Evolutionary conservation across 2,113 vertebrate species (phyloP).

Genomic region (Lagopus muta): DNA sequence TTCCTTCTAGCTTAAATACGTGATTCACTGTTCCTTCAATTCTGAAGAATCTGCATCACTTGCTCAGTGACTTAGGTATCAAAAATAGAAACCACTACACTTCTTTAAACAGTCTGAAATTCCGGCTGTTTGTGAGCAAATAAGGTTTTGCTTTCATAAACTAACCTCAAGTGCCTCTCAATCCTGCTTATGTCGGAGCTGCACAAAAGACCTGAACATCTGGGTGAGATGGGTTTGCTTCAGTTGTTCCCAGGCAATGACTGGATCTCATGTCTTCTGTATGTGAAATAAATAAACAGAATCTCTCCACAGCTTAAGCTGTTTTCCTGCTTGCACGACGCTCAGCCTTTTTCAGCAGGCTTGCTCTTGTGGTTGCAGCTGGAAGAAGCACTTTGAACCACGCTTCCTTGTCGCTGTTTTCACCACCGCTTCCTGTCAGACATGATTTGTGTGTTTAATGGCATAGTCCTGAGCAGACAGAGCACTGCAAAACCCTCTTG

Average conservation of each 20-base stretch:
- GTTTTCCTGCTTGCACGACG: not conserved
- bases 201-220: not conserved
- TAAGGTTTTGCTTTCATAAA: not conserved
- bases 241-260: not conserved
- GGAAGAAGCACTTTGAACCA: not conserved
- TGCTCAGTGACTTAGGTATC: not conserved
- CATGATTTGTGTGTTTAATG: not conserved
- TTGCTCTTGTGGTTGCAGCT: not conserved
- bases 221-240: not conserved
- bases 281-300: not conserved
- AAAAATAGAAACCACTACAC: conserved; percentile 28
- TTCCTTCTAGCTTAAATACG: not conserved
- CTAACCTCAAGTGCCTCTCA: not conserved
- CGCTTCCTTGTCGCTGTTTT: not conserved
- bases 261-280: not conserved
- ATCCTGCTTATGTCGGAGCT: not conserved
- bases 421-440: not conserved
- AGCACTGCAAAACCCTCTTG: not conserved
- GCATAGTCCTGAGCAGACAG: not conserved
- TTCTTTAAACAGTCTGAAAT: not conserved
- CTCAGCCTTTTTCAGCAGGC: not conserved
- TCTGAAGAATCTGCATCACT: conserved; percentile 21
- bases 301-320: not conserved
- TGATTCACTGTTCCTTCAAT: conserved; percentile 14
- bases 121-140: not conserved